Percentiles rank a stretch among this genome's conserved stretches.
Evolutionary conservation across 2,113 vertebrate genomes (phyloP).

Genomic region (Vanacampus margaritifer): DNA sequence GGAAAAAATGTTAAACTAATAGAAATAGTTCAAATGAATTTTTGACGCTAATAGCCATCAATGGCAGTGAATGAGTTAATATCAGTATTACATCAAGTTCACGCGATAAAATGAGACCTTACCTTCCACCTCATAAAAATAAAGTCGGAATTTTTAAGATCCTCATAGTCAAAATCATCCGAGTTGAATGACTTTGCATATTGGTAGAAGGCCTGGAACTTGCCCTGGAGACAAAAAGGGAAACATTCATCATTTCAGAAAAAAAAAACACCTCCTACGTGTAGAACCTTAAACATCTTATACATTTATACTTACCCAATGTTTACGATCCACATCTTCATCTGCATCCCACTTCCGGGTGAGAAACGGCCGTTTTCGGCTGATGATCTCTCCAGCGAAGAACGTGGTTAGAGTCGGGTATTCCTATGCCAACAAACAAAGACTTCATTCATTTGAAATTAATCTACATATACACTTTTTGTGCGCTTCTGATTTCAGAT

Average conservation of each 20-base stretch:
- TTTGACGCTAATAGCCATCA: no score
- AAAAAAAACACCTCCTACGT: neutral
- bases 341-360: constrained; percentile 98
- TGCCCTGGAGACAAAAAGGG: constrained; percentile 77
- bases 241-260: constrained; percentile 3
- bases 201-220: constrained; percentile 98
- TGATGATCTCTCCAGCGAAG: constrained; percentile 98
- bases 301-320: constrained; percentile 79
- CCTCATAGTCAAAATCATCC: constrained; percentile 96
- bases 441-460: neutral
- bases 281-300: neutral
- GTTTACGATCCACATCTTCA: constrained; percentile 97
- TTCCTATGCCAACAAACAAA: constrained; percentile 72
- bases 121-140: constrained; percentile 99
- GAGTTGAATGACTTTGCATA: constrained; percentile 98
- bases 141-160: constrained; percentile 93
- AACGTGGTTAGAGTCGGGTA: constrained; percentile 98
- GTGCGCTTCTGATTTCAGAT: neutral
- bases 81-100: neutral
- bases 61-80: no score
- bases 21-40: no score
- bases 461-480: neutral
- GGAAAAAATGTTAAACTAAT: no score
- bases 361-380: constrained; percentile 93
- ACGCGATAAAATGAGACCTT: constrained; percentile 25